Base-by-base conservation (phyloP, 2,888 invertebrate species). In the Leucoma salicis region DNA sequence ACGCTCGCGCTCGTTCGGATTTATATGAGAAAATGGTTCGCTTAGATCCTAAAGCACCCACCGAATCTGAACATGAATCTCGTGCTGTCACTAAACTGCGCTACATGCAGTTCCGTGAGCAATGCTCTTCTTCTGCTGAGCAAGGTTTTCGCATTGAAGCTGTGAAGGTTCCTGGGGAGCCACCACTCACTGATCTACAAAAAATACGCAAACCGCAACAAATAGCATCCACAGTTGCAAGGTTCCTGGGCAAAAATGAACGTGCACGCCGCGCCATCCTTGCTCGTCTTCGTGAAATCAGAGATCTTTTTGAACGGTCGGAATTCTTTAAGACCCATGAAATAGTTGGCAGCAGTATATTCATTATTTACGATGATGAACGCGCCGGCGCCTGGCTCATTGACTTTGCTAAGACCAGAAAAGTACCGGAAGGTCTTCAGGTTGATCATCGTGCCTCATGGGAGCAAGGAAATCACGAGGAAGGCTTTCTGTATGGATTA, bases 111-210 rank as follows among this genome's bases (percentile, higher is more conserved):
- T 98, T 97, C 86, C 92, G 99, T 41, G 99, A 99, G 83, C 92
- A 95, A 56, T 95, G 96, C 74, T 98, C 98, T 47, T 98, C 98
- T 2, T 96, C 98, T 0, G 96, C 97, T 50, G 93, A 94, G 45
- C 95, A 97, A 67, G 99, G 99, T 2, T 99, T 99, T 81, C 91
- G 99, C 59, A 97, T 99, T 65, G 99, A 99, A 84, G 99, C 98
- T 2, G 94, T 99, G 77, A 97, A 97, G 80, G 91, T 96, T 65
- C 93, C 95, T 10, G 95, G 96, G 14, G 92, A 94, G 49, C 92
- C 94, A 0, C 96, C 97, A 0, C 93, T 96, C 14, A 97, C 95
- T 35, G 96, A 98, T 77, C 88, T 98, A 50, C 97, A 98, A 82
- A 96, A 94, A 63, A 94, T 98, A 18, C 95, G 95, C 63, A 94